Evolutionary conservation across 2,888 invertebrate species (phyloP), one percentile per base, ranked within the genome.

Genomic region (Cheilosia grossa): DNA sequence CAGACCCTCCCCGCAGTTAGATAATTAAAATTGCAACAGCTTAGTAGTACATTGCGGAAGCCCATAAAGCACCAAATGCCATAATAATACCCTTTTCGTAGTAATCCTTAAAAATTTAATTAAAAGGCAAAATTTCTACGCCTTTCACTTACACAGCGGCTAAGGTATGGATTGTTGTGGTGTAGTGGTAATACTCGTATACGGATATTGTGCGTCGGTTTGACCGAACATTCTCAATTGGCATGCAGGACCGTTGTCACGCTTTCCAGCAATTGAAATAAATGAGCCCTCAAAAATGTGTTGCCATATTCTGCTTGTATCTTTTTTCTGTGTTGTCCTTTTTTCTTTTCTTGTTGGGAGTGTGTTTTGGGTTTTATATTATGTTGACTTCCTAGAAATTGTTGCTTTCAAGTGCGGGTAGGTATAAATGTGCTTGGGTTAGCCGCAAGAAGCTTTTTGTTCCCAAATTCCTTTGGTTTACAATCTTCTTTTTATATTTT

Each of bases 241-340:
- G 61, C 77, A 77, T 69, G 69, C 69, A 77, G 53, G 61, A 61
- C 77, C 77, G 61, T 77, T 61, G 77, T 77, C 77, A 77, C 69
- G 77, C 69, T 63, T 53, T 69, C 53, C 59, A 37, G 69, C 77
- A 77, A 77, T 69, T 61, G 67, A 77, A 69, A 67, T 77, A 69
- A 69, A 77, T 61, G 69, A 61, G 54, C 67, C 77, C 69, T 59
- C 69, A 69, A 69, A 77, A 77, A 77, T 77, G 77, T 69, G 69
- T 42, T 37, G 21, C 49, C n/a, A 42, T 51, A 67, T 51, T 58
- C 30, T 15, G 2, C 7, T 27, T n/a, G 17, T 54, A 19, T 40
- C 15, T 33, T 44, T 63, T 58, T 56, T 24, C n/a, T 21, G 3
- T 27, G 37, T 66, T 10, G 21, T 67, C 37, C 58, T 49, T 66